Conservation (phyloP, 2,797 vertebrate species). For the Acanthis flammea region DNA sequence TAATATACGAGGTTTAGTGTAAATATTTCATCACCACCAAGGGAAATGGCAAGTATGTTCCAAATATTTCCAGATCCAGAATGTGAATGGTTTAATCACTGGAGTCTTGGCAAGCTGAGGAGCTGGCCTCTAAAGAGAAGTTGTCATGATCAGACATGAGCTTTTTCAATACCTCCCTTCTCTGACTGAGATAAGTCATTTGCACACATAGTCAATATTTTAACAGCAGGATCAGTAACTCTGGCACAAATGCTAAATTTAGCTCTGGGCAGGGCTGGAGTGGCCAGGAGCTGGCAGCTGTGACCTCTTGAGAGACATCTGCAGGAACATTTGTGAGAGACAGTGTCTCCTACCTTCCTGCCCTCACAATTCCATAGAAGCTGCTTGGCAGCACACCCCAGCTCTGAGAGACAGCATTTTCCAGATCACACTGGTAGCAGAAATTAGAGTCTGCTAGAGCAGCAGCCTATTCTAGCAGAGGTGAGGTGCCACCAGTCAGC, state of each 20-base stretch:
- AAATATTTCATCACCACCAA: slow-evolving; percentile 11
- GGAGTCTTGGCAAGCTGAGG: background rate
- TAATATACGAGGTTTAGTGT: background rate
- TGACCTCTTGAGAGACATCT: slow-evolving; percentile 60
- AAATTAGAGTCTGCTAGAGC: background rate
- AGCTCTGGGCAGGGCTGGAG: slow-evolving; percentile 6
- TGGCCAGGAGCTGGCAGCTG: slow-evolving; percentile 46
- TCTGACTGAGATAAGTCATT: background rate
- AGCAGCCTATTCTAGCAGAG: background rate
- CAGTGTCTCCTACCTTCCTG: slow-evolving; percentile 37
- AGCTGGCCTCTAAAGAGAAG: background rate
- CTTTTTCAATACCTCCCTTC: background rate
- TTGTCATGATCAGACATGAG: background rate
- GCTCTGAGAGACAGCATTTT: background rate
- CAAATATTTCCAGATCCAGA: background rate
- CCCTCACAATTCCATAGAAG: background rate
- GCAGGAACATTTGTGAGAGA: slow-evolving; percentile 27
- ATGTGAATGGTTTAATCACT: background rate
- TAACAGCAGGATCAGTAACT: slow-evolving; percentile 46
- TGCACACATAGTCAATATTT: slow-evolving; percentile 20
- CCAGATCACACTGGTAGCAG: background rate
- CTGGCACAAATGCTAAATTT: slow-evolving; percentile 35
- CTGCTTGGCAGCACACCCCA: background rate
- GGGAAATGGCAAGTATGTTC: background rate
- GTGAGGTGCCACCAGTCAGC: background rate